Conservation (phyloP, 1,140 invertebrate genomes). For the Amphibalanus amphitrite region DNA sequence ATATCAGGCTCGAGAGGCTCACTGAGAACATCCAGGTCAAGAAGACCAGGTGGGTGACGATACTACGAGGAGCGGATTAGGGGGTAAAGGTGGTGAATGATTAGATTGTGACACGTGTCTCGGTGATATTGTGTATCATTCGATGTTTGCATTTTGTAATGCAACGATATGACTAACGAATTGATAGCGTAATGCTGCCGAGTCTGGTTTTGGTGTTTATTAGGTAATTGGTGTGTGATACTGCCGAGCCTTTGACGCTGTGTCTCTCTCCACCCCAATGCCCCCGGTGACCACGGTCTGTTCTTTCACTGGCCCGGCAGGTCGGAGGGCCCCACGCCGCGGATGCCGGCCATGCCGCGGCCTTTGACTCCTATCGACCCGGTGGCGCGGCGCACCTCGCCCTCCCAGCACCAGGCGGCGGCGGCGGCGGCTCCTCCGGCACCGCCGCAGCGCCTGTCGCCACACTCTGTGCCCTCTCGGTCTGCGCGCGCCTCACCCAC, state of each 20-base stretch:
- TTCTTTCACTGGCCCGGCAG: constrained; percentile 3
- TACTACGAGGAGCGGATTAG: too few species aligned
- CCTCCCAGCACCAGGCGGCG: constrained; percentile 18
- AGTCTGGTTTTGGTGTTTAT: too few species aligned
- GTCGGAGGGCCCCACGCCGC: constrained; percentile 13
- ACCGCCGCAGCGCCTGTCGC: constrained; percentile 10
- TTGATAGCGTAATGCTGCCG: too few species aligned
- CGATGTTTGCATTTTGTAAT: too few species aligned
- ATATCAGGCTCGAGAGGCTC: constrained; percentile 80
- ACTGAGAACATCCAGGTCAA: constrained; percentile 82
- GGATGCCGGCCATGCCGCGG: constrained; percentile 11
- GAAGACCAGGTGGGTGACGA: constrained; percentile 88
- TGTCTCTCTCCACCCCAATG: too few species aligned
- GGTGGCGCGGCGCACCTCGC: constrained; percentile 15
- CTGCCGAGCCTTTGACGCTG: too few species aligned
- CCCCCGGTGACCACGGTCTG: too few species aligned
- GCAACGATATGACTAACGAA: too few species aligned
- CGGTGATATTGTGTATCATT: too few species aligned
- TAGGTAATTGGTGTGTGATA: too few species aligned
- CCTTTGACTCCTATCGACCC: constrained; percentile 13
- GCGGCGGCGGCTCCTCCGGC: constrained; percentile 16
- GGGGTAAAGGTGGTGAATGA: too few species aligned
- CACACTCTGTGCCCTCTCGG: constrained; percentile 10
- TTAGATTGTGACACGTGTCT: too few species aligned
- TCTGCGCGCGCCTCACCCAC: constrained; percentile 16